A percentile compares a stretch with the other conserved stretches of the same genome.
Conservation (phyloP, 2,797 vertebrate genomes). For the Gallinago nigripennis region DNA sequence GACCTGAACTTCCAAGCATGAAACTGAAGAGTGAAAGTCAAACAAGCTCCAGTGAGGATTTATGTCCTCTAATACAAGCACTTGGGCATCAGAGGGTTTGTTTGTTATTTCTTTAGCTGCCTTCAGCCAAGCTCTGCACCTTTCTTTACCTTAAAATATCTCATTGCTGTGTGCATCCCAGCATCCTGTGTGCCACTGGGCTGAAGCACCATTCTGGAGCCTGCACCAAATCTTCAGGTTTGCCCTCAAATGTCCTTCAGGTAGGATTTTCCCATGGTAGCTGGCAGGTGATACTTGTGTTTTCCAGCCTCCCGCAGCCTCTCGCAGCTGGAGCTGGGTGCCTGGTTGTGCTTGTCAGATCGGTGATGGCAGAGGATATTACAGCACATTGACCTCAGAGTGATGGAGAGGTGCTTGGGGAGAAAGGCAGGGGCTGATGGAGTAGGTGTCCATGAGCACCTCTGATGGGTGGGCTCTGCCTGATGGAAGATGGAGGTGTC, state of each 20-base stretch:
- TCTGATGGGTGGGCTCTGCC: neutral
- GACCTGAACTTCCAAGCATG: neutral
- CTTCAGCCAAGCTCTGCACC: neutral
- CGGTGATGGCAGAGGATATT: neutral
- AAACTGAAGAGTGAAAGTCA: constrained; percentile 1
- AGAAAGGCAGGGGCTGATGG: neutral
- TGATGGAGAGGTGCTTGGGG: rapidly evolving
- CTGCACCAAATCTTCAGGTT: neutral
- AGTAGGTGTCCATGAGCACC: neutral
- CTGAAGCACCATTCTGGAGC: neutral
- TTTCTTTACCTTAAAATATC: neutral
- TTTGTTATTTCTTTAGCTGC: neutral
- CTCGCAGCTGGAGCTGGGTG: neutral
- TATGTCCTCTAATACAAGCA: neutral
- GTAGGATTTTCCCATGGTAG: neutral
- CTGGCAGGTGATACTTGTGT: neutral
- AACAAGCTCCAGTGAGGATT: neutral
- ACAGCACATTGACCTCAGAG: neutral
- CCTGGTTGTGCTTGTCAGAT: neutral
- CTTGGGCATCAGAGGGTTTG: neutral
- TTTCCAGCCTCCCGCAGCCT: neutral
- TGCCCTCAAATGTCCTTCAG: neutral
- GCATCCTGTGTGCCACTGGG: neutral
- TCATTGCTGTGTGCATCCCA: neutral
- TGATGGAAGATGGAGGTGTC: rapidly evolving